A percentile compares a stretch with the other conserved stretches of the same genome.
phyloP scores from a whole-genome alignment of 2,888 invertebrate genomes.

The Celastrina argiolus region DNA sequence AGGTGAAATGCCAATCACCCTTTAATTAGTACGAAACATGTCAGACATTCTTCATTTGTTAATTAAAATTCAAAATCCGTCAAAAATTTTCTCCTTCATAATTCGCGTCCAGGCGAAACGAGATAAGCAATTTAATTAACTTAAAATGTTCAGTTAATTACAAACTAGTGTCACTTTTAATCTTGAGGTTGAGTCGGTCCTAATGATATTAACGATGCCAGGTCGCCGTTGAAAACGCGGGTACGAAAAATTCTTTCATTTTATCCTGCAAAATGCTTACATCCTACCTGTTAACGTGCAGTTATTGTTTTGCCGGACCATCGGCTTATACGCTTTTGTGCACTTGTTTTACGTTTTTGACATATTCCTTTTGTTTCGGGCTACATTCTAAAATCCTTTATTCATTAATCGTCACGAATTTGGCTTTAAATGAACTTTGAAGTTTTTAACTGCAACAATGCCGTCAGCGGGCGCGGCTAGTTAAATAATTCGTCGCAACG shows the following conservation, averaged over 20 bases:
- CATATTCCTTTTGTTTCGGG: neutral
- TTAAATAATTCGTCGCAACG: conserved; percentile 9
- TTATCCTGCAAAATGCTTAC: neutral
- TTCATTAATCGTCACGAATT: too few relatives aligned
- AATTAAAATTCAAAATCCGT: neutral
- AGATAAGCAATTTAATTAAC: conserved; percentile 5
- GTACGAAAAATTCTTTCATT: neutral
- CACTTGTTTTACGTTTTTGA: neutral
- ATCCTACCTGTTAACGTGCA: neutral
- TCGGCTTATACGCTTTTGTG: neutral
- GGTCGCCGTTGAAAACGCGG: neutral
- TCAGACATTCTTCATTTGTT: neutral
- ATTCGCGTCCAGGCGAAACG: neutral
- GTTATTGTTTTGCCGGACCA: neutral
- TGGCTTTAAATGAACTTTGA: neutral
- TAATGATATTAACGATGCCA: neutral
- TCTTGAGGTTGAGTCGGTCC: neutral
- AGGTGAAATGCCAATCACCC: too few relatives aligned
- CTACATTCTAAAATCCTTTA: too few relatives aligned
- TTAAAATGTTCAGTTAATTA: neutral
- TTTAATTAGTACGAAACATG: neutral
- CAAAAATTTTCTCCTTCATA: neutral
- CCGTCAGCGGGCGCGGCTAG: neutral
- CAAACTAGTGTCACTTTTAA: conserved; percentile 14
- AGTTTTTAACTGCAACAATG: conserved; percentile 10